These are phyloP conservation scores for Pachydiplax longipennis DNA, from an alignment of 2,888 invertebrate species.

Conservation along the genomic window DNA sequence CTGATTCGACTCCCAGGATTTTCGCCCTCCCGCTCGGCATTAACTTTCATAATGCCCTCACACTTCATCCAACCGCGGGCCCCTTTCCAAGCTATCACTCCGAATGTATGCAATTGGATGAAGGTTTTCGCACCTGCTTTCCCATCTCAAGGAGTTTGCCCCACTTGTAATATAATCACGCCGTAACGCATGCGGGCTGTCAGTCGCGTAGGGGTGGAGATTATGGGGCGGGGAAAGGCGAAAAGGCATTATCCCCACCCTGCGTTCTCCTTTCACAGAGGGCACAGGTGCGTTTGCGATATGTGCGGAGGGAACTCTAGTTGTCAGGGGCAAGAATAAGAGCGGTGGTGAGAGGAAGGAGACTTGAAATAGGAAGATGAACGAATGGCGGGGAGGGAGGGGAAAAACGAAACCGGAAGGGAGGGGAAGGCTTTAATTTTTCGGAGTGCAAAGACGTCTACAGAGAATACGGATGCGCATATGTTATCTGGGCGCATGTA, in stretches of 20 bases:
- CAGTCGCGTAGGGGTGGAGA: background rate
- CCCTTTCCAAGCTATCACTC: background rate
- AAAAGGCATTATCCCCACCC: background rate
- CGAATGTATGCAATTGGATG: constrained; percentile 20
- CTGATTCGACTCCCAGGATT: background rate
- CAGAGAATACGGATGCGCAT: constrained; percentile 15
- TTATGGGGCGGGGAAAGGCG: background rate
- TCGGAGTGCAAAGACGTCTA: constrained; percentile 14
- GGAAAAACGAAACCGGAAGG: background rate
- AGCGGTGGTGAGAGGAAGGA: background rate
- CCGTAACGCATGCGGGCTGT: constrained; percentile 3
- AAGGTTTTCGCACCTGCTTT: constrained; percentile 17
- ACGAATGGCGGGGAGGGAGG: background rate
- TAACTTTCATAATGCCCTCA: background rate
- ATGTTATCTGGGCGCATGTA: constrained; percentile 6
- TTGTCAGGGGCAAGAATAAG: background rate
- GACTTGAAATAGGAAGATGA: background rate
- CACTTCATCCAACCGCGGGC: background rate
- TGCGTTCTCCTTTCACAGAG: background rate
- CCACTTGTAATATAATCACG: constrained; percentile 21
- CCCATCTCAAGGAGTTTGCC: background rate
- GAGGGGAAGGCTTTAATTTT: constrained; percentile 17
- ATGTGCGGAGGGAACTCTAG: background rate
- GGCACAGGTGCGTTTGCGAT: background rate
- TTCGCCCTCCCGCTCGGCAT: background rate